A percentile compares a stretch with the other conserved stretches of the same genome.
These are phyloP conservation scores for Ibidorhyncha struthersii DNA, from an alignment of 2,113 vertebrate genomes.

Conservation along the genomic window DNA sequence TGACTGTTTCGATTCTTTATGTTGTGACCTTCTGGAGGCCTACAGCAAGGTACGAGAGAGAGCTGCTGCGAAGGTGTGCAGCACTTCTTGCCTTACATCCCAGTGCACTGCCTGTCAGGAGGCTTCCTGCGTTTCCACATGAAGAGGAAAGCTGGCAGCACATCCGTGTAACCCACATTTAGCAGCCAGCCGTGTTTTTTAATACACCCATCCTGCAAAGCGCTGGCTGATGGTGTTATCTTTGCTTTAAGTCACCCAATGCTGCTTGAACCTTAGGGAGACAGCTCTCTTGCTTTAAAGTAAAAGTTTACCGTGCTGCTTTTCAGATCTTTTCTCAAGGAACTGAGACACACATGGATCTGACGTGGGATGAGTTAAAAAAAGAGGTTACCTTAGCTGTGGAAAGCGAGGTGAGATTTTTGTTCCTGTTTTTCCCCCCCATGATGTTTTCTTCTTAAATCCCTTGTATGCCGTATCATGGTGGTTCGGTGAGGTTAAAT, in stretches of 20 bases:
- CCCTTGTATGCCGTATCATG: fast-evolving
- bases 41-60: too few species aligned
- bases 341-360: conserved; percentile 79
- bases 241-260: background rate
- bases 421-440: fast-evolving
- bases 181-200: background rate
- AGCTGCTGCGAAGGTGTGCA: background rate
- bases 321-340: conserved; percentile 89
- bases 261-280: background rate
- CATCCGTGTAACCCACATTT: fast-evolving
- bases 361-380: conserved; percentile 87
- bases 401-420: conserved; percentile 85
- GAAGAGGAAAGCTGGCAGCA: background rate
- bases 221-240: background rate
- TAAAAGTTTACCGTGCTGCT: background rate
- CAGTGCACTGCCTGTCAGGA: background rate
- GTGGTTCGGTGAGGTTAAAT: background rate
- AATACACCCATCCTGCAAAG: fast-evolving
- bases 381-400: conserved; percentile 91
- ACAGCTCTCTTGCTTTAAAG: background rate
- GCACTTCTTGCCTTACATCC: background rate
- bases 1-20: background rate
- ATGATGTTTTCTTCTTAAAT: fast-evolving
- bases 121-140: background rate
- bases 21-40: background rate